phyloP scores from a whole-genome alignment of 2,888 invertebrate species.

The Pyralis farinalis region DNA sequence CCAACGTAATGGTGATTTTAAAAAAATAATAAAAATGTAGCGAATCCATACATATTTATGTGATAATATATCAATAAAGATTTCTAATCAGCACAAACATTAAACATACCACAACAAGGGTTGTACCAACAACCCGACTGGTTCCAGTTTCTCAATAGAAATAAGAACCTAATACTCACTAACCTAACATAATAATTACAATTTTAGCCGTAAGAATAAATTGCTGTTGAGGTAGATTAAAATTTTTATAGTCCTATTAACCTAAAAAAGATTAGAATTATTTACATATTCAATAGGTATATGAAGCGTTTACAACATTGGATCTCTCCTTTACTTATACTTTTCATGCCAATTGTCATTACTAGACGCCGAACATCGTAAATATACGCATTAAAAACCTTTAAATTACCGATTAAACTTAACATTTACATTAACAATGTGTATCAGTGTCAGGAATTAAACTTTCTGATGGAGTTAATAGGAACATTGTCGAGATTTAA shows the following conservation, averaged over 20 bases:
- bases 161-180: constrained; percentile 62
- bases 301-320: constrained; percentile 66
- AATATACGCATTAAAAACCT: constrained; percentile 27
- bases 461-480: constrained; percentile 11
- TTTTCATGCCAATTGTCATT: constrained; percentile 38
- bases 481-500: constrained; percentile 13
- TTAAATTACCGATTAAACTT: constrained; percentile 38
- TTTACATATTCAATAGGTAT: constrained; percentile 61
- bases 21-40: constrained; percentile 46
- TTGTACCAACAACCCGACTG: constrained; percentile 33
- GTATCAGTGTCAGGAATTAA: constrained; percentile 29
- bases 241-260: constrained; percentile 80
- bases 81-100: constrained; percentile 65
- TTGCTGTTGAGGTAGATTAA: constrained; percentile 79
- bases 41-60: constrained; percentile 56
- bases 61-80: constrained; percentile 58
- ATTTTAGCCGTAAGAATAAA: constrained; percentile 73
- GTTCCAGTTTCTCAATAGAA: constrained; percentile 55
- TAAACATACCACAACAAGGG: constrained; percentile 45
- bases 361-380: constrained; percentile 48
- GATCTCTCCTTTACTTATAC: constrained; percentile 45
- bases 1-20: constrained; percentile 36
- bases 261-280: constrained; percentile 75
- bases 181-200: constrained; percentile 72
- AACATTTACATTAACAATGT: constrained; percentile 25